Base-by-base conservation (phyloP, 2,113 vertebrate genomes). In the Chaetura pelagica region DNA sequence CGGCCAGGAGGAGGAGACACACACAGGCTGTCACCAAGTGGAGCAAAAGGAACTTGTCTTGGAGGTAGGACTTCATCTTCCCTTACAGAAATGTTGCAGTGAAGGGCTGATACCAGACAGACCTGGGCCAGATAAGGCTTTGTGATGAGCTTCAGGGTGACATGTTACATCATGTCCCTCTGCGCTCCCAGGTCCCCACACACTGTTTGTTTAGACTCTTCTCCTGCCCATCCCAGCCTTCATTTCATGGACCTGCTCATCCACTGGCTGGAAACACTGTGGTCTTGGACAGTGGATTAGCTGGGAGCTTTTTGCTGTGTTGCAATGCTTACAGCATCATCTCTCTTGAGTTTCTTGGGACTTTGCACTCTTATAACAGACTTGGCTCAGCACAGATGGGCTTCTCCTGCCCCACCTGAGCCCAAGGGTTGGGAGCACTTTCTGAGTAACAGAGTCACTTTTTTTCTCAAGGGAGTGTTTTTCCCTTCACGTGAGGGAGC, bases 31-130 rank as follows among this genome's bases (percentile, higher is more conserved):
- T 97, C 7, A 98, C 98, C 97, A 99, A 99, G 94, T 99, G 99
- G 99, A 98, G 97, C 94, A 99, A 99, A 92, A 98, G 99, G 85
- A 99, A 99, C 95, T 98, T 99, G 64, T 99, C 99, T 3, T 99
- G 99, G 99, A 99, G 99, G 99, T 99, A 97, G 72, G 96, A 32
- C 24, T 80, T 76, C 21, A 24, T 46, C 68, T 30, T 21, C 35
- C 21, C 13, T 23, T 35, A 6, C 19, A 8, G 55, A 66, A 74
- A 29, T 14, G 22, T 29, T 48, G 44, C 23, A 35, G 38, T 2
- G 0, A 62, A 79, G 48, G 64, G 67, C 29, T 18, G 32, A 3
- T 67, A 46, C 32, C 32, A 9, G 0, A 1, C 64, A 67, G 58
- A 54, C 10, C 30, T 68, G n/a, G 46, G 44, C 44, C 81, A 78